phyloP scores from a whole-genome alignment of 2,797 vertebrate genomes.

The Otolemur crassicaudatus region DNA sequence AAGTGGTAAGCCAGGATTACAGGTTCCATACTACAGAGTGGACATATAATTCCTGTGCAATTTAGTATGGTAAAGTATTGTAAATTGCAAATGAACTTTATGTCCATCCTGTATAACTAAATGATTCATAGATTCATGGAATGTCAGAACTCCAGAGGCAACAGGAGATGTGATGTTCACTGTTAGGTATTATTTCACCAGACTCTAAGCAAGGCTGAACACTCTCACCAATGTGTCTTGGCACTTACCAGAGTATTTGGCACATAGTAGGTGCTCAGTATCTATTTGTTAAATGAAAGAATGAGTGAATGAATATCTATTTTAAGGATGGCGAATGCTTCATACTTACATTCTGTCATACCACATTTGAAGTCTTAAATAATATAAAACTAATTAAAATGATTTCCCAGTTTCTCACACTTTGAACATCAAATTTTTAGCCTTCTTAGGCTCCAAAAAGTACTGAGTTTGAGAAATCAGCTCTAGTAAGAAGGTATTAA shows the following conservation, averaged over 20 bases:
- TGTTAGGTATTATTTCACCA: not conserved
- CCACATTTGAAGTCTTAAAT: not conserved
- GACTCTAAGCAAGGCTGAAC: not conserved
- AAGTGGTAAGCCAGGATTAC: not conserved
- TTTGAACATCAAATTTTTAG: slow-evolving; percentile 1
- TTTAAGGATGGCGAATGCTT: slow-evolving; percentile 26
- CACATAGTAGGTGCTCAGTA: not conserved
- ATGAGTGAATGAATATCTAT: not conserved
- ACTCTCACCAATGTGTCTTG: not conserved
- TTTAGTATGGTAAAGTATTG: too few relatives aligned
- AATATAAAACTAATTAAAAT: slow-evolving; percentile 46
- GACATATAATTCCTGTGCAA: too few relatives aligned
- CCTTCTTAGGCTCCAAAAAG: not conserved
- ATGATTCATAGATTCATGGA: not conserved
- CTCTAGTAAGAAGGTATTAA: slow-evolving; percentile 33
- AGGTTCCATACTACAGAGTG: not conserved
- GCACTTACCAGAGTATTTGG: not conserved
- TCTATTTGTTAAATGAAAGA: slow-evolving; percentile 31
- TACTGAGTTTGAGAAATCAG: not conserved
- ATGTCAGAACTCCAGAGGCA: slow-evolving; percentile 4
- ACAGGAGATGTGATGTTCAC: not conserved
- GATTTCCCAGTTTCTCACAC: not conserved
- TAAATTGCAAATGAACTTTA: too few relatives aligned
- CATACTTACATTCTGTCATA: not conserved
- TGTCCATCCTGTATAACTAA: not conserved